Percentiles rank a stretch among this genome's conserved stretches.
Evolutionary conservation across 2,888 invertebrate species (phyloP).

Genomic region (Heteromurus nitidus): DNA sequence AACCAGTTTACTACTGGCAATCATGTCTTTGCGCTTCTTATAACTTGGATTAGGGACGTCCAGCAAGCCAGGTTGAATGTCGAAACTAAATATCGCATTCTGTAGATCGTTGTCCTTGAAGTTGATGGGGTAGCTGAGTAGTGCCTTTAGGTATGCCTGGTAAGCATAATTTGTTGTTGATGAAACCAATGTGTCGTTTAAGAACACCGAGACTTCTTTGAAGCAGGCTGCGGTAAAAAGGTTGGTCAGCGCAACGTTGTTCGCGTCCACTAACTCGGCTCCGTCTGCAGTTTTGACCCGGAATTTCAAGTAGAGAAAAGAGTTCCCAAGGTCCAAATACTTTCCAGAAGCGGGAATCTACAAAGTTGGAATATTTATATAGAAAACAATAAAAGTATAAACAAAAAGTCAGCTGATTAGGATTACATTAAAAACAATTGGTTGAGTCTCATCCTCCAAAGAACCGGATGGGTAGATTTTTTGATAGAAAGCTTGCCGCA

Average conservation of each 20-base stretch:
- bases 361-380: background rate
- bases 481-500: constrained; percentile 8
- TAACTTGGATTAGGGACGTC: background rate
- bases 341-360: background rate
- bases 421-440: constrained; percentile 13
- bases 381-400: background rate
- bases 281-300: constrained; percentile 10
- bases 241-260: constrained; percentile 7
- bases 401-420: no score
- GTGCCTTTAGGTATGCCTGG: constrained; percentile 13
- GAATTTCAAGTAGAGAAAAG: constrained; percentile 24
- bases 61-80: background rate
- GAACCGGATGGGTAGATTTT: background rate
- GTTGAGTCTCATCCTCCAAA: constrained; percentile 16
- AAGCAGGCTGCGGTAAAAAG: constrained; percentile 23
- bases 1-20: constrained; percentile 8
- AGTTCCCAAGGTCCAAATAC: constrained; percentile 5
- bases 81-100: background rate
- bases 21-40: background rate
- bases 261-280: background rate
- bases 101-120: constrained; percentile 15
- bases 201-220: constrained; percentile 20
- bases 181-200: constrained; percentile 13
- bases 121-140: background rate
- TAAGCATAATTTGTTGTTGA: constrained; percentile 3